phyloP scores from a whole-genome alignment of 2,797 vertebrate species.

The Acanthiza pusilla region DNA sequence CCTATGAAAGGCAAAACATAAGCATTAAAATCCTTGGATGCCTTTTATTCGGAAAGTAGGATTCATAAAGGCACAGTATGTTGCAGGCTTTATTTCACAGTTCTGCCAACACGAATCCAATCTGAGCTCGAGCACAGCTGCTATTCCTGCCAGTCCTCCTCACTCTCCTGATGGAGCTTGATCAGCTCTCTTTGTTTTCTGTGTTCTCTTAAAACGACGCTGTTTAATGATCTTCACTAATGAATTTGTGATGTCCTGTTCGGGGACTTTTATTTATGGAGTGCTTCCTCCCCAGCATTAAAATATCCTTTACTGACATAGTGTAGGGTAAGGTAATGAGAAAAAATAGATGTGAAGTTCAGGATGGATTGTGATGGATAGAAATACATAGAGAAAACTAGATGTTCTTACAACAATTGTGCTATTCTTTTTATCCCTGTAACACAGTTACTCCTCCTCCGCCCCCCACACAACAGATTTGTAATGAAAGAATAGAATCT shows the following conservation, averaged over 20 bases:
- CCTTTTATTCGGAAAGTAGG: slow-evolving; percentile 44
- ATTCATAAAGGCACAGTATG: slow-evolving; percentile 58
- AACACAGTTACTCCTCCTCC: slow-evolving; percentile 70
- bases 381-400: slow-evolving; percentile 64
- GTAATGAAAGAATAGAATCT: slow-evolving; percentile 77
- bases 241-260: slow-evolving; percentile 31
- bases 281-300: not conserved
- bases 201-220: not conserved
- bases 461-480: slow-evolving; percentile 78
- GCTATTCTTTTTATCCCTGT: slow-evolving; percentile 60
- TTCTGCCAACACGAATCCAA: slow-evolving; percentile 63
- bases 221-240: slow-evolving; percentile 19
- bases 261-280: slow-evolving; percentile 4
- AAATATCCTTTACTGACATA: not conserved
- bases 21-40: not conserved
- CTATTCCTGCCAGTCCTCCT: slow-evolving; percentile 28
- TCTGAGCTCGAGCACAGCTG: slow-evolving; percentile 64
- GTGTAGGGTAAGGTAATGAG: not conserved
- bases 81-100: slow-evolving; percentile 59
- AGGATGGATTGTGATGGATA: slow-evolving; percentile 52
- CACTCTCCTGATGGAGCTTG: slow-evolving; percentile 45
- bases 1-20: slow-evolving; percentile 40
- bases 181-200: slow-evolving; percentile 54
- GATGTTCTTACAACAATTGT: slow-evolving; percentile 73
- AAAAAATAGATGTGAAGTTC: slow-evolving; percentile 17